A percentile compares a stretch with the other conserved stretches of the same genome.
Evolutionary conservation across 2,888 invertebrate genomes (phyloP).

Genomic region (Flexamia atlantica): DNA sequence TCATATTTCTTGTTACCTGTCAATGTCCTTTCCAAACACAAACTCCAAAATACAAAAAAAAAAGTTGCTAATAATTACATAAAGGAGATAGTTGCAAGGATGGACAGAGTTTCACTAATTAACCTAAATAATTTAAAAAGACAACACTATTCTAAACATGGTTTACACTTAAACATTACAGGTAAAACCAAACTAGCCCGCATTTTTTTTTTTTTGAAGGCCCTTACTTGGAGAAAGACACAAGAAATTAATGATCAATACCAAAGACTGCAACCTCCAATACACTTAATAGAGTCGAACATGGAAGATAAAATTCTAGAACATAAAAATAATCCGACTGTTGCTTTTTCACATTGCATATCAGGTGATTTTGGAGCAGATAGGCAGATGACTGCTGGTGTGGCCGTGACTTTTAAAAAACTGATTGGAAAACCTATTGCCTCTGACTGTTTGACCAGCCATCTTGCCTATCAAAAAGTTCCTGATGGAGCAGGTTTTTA

Average conservation of each 20-base stretch:
- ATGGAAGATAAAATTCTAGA: too few relatives aligned
- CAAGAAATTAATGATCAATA: neutral
- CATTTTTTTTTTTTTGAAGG: neutral
- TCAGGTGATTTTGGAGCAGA: constrained; percentile 12
- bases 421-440: neutral
- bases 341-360: neutral
- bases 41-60: too few relatives aligned
- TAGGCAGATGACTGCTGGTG: constrained; percentile 12
- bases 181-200: neutral
- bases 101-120: constrained; percentile 6
- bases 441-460: neutral
- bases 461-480: constrained; percentile 7
- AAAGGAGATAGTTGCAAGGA: neutral
- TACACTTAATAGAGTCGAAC: too few relatives aligned
- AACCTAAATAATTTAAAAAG: constrained; percentile 8
- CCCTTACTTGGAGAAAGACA: constrained; percentile 2
- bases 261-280: neutral
- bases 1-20: too few relatives aligned
- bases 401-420: neutral
- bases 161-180: neutral
- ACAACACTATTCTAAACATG: neutral
- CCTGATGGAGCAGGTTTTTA: neutral
- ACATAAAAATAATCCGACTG: too few relatives aligned
- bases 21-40: too few relatives aligned
- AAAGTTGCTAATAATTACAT: too few relatives aligned